A percentile compares a stretch with the other conserved stretches of the same genome.
phyloP scores from a whole-genome alignment of 2,888 invertebrate species.

The Thumatha senex region DNA sequence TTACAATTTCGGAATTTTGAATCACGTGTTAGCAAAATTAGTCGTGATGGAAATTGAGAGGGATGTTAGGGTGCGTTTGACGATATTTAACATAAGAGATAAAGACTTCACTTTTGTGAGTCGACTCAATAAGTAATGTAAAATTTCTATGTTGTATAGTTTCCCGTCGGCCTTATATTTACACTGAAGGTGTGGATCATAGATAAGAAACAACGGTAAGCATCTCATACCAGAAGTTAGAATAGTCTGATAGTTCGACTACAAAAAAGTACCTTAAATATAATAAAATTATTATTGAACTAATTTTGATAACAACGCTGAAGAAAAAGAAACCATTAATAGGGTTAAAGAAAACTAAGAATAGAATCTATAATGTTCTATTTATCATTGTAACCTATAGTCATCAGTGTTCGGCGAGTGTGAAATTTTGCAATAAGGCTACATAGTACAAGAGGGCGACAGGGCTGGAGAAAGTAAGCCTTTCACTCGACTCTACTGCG shows the following conservation, averaged over 20 bases:
- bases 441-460: constrained; percentile 66
- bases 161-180: constrained; percentile 49
- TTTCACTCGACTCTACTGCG: constrained; percentile 70
- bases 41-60: too few species aligned
- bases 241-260: too few species aligned
- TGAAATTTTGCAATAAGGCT: constrained; percentile 75
- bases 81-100: too few species aligned
- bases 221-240: too few species aligned
- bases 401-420: constrained; percentile 64
- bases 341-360: constrained; percentile 41
- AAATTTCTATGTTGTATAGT: constrained; percentile 55
- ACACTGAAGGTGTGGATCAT: too few species aligned
- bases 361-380: constrained; percentile 42
- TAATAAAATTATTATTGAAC: not conserved
- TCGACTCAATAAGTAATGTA: constrained; percentile 59
- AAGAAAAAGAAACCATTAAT: constrained; percentile 17
- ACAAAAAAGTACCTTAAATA: too few species aligned
- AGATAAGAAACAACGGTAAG: too few species aligned
- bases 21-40: too few species aligned
- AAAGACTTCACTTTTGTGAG: too few species aligned
- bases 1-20: too few species aligned
- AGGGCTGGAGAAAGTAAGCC: constrained; percentile 80
- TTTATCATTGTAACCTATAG: constrained; percentile 70
- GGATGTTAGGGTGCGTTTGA: too few species aligned
- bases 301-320: constrained; percentile 4